Evolutionary conservation across 2,113 vertebrate genomes (phyloP), one percentile per base, ranked within the genome.

Genomic region (Strix uralensis): DNA sequence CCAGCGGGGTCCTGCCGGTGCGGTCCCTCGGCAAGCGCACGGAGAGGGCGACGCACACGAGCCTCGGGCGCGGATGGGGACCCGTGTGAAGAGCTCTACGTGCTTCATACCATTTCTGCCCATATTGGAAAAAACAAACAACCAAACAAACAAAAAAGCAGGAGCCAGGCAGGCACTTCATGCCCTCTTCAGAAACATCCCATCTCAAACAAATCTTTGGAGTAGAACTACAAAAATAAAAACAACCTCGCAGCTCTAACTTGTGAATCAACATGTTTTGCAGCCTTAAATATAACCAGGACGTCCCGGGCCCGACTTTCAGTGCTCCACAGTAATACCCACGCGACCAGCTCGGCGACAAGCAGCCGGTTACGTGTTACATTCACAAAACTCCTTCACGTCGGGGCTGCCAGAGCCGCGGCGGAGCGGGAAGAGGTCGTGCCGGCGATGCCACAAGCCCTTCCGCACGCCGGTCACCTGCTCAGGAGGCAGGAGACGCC

Each of bases 191-290:
- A 44, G 57, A 40, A 61, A 38, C 1, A 0, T 15, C 49, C 23
- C 0, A 7, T 36, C 46, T 47, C 72, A 19, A 26, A 42, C 6
- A 30, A 47, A 6, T 5, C 52, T 65, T 15, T 38, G 62, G 71
- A 80, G 20, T 0, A 18, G 21, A 62, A 49, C 6, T 15, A 23
- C 13, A 44, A 36, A 26, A 42, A 34, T 3, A 26, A 47, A 18
- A 26, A 2, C 54, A 6, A 17, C 26, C 23, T 36, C 23, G 15
- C 34, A 29, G 70, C 47, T 36, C 0, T 9, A 12, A 16, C 17
- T 40, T 5, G 1, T 4, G 8, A 14, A 21, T 26, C 55, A 4
- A 15, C 0, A 0, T 0, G 1, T 34, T 54, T 18, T 18, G 38
- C 70, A 36, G 70, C 44, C 17, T 16, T 16, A 32, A 29, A 16